Evolutionary conservation across 35 echinoderm and acorn worm species (phyloP), one percentile per base, ranked within the genome.

Genomic region (Acanthaster planci): DNA sequence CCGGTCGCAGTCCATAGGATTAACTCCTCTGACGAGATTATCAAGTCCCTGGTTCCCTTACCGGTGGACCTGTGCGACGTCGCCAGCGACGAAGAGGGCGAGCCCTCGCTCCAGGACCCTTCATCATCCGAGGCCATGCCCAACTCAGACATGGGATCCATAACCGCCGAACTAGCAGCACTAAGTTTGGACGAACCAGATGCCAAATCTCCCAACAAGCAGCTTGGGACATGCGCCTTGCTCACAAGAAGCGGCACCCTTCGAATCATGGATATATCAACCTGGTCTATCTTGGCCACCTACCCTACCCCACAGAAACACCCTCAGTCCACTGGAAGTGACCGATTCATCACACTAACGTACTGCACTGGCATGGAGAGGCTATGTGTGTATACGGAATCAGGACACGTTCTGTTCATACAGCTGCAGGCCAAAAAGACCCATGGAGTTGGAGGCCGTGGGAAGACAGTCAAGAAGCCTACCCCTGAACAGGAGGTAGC

Each of bases 361-460:
- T 93, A 93, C 50, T 93, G 92, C 67, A 81, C 80, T 0, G 92
- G 92, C 40, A 93, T 93, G 92, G 92, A 93, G 51, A 79, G 92
- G 55, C 38, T 93, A 0, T 89, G 92, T 59, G 92, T 88, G 2
- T 93, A 86, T 78, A 85, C 86, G 1, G 81, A 67, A 22, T 60
- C 38, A 35, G 92, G 92, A 26, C 51, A 85, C 35, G 55, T 93
- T 7, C 32, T 80, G 56, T 93, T 93, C 52, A 56, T 93, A 54
- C 86, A 89, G 82, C 56, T 93, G 5, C 52, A 32, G 38, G 56
- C 52, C 32, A 29, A 35, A 1, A 57, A 83, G 21, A 34, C 38
- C 8, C 53, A 19, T 19, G 56, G 81, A 83, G 51, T 18, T 5
- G 15, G 0, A 8, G 59, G 56, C 32, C 53, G 81, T 38, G 32